Evolutionary conservation across 2,888 invertebrate species (phyloP), one percentile per base, ranked within the genome.

Genomic region (Willowsia nigromaculata): DNA sequence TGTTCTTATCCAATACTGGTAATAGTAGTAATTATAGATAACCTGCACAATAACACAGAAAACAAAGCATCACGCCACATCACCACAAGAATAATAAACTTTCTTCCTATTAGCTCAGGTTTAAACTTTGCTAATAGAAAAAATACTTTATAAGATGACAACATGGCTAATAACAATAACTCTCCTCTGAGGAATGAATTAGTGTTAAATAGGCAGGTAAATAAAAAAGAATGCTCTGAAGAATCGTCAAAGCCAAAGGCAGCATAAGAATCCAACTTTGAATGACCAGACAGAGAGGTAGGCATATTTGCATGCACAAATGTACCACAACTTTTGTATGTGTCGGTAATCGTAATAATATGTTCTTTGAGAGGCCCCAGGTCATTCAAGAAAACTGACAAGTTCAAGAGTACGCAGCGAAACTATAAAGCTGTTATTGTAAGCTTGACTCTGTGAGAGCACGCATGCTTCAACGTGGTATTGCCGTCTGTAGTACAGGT

Each of bases 161-260:
- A 40, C 25, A 22, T 13, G 13, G 47, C 71, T 74, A 74, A 40
- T 74, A 74, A 74, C 71, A 40, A 74, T 74, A 74, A 74, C 47
- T 74, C 71, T 15, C 71, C 65, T 74, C 43, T 22, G 25, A 40
- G 43, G 47, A 25, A 74, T 43, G 71, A 47, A 43, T 74, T 47
- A 74, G 71, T 74, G 71, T n/a, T 65, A 65, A 65, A 65, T 33
- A 33, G 15, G 15, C 65, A 33, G 33, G 33, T 33, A 65, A 65
- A 65, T 65, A 65, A 65, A 33, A 65, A 65, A 15, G 15, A 65
- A 59, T 6, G 13, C 27, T 30, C 1, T n/a, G 11, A 27, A 27
- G 27, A 25, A 27, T 59, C 2, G 33, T 33, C 33, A n/a, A n/a
- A 65, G 33, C 40, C 22, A 3, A 43, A 43, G 74, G 25, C 47